Percentiles rank a stretch among this genome's conserved stretches.
Evolutionary conservation across 1,140 invertebrate genomes (phyloP).

Genomic region (Psix sp.): DNA sequence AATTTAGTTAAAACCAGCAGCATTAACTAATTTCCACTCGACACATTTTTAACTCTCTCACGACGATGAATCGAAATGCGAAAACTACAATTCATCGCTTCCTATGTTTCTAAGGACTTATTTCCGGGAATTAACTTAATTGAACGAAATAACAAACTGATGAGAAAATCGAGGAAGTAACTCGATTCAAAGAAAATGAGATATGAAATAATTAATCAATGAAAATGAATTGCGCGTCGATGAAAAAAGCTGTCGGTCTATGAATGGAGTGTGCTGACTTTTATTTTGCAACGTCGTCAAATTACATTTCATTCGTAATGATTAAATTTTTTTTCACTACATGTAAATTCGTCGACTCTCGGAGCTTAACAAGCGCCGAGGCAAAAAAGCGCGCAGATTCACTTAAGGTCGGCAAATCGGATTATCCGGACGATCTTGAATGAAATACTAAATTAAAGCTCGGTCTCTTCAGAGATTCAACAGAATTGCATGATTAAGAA

Average conservation of each 20-base stretch:
- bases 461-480: constrained; percentile 44
- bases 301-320: constrained; percentile 39
- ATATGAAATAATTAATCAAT: constrained; percentile 22
- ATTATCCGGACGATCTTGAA: constrained; percentile 46
- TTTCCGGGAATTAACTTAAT: constrained; percentile 43
- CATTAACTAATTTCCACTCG: constrained; percentile 17
- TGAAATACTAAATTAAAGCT: constrained; percentile 55
- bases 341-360: constrained; percentile 14
- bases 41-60: constrained; percentile 11
- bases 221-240: constrained; percentile 28
- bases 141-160: constrained; percentile 12
- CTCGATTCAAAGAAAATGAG: not conserved
- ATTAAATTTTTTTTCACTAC: constrained; percentile 19
- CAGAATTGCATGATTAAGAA: constrained; percentile 58
- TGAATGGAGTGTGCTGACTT: not conserved
- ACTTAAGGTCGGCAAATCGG: constrained; percentile 39
- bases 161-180: constrained; percentile 1
- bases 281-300: constrained; percentile 1
- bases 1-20: constrained; percentile 36
- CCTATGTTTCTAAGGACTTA: constrained; percentile 24
- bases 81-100: constrained; percentile 29
- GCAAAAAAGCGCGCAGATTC: constrained; percentile 23
- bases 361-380: constrained; percentile 3
- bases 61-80: not conserved
- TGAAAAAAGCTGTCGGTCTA: constrained; percentile 8